Evolutionary conservation across 2,797 vertebrate species (phyloP), one percentile per base, ranked within the genome.

Genomic region (Microctenopoma lineatum): DNA sequence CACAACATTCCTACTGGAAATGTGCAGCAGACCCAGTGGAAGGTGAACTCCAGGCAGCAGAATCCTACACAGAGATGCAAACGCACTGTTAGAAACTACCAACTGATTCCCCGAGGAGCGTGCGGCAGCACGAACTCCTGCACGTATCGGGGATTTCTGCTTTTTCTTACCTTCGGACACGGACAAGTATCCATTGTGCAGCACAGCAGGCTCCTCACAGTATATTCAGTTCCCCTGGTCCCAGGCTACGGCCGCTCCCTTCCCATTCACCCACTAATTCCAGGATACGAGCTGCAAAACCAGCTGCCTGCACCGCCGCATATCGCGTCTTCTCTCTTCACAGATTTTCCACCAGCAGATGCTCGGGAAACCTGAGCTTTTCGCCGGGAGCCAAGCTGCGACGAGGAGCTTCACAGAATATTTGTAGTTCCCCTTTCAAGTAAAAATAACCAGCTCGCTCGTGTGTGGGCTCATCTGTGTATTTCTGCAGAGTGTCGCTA

Each of bases 171-270:
- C 91, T 91, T 75, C n/a, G 67, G 42, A 50, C 41, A 55, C 34
- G 83, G 61, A 67, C 56, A 54, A 48, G 75, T 81, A 87, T 89
- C 89, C 90, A 90, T 90, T 55, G 62, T 68, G 70, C 26, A 63
- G 46, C 66, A 44, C 70, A 66, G 66, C 73, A 18, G 60, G 73
- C 77, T 84, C 69, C 50, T 3, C 21, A 27, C 61, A 9, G 51
- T 54, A 38, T 21, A 48, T 41, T 66, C 70, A 63, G 52, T 46
- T 27, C 10, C 57, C 70, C 63, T 18, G 79, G 61, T 84, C 69
- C 32, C 61, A 73, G 66, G 77, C 82, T 85, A 61, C 75, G 85
- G 84, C 87, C 84, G 87, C 89, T 90, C 87, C 87, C 85, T 86
- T 71, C 59, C 55, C 65, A 76, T 81, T 76, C 81, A 81, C 65